These are phyloP conservation scores for Acanthosoma haemorrhoidale DNA, from an alignment of 2,888 invertebrate species.

Conservation along the genomic window DNA sequence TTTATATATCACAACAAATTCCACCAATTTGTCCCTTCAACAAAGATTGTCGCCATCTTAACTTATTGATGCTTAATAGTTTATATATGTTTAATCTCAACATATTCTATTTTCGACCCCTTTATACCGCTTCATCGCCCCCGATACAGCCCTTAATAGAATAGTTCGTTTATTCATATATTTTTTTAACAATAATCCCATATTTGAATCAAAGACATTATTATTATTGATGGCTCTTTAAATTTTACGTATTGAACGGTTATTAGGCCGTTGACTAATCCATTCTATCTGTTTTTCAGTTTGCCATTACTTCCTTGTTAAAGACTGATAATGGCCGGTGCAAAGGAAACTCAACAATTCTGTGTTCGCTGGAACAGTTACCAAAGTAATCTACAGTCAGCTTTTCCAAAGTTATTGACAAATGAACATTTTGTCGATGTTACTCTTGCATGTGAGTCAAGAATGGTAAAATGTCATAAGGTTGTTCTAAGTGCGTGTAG, in stretches of 20 bases:
- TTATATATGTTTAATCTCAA: constrained; percentile 27
- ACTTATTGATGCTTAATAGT: constrained; percentile 38
- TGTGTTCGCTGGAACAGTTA: constrained; percentile 74
- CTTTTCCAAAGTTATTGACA: constrained; percentile 67
- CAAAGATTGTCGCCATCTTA: constrained; percentile 40
- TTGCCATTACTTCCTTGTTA: constrained; percentile 26
- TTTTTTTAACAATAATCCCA: too few relatives aligned
- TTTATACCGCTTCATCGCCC: too few relatives aligned
- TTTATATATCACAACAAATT: constrained; percentile 36
- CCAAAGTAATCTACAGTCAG: constrained; percentile 70
- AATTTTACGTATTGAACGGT: background rate
- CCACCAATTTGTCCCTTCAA: constrained; percentile 37
- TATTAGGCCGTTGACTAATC: background rate
- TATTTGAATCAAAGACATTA: background rate
- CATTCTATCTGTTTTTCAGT: constrained; percentile 15
- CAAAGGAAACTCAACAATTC: constrained; percentile 38
- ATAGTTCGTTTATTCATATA: too few relatives aligned
- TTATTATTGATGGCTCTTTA: background rate
- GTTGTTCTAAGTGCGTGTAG: constrained; percentile 80
- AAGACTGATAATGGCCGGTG: constrained; percentile 34
- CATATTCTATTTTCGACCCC: background rate
- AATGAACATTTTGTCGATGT: constrained; percentile 84
- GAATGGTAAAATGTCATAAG: constrained; percentile 80
- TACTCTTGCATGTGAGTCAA: constrained; percentile 80
- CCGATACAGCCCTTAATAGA: too few relatives aligned